Percentiles rank a stretch among this genome's conserved stretches.
These are phyloP conservation scores for Pelosia muscerda DNA, from an alignment of 2,888 invertebrate genomes.

Conservation along the genomic window DNA sequence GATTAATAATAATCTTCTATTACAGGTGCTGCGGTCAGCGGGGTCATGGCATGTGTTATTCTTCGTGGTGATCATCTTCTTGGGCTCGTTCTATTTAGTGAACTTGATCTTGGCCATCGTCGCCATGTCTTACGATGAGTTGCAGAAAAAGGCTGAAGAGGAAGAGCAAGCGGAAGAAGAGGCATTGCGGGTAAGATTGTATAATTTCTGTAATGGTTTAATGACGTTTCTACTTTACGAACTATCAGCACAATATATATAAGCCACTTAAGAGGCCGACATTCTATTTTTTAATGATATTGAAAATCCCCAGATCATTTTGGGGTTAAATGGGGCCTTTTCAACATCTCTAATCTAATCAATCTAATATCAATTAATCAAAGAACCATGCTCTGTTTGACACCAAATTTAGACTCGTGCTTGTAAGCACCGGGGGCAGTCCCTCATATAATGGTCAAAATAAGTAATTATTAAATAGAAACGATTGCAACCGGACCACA, in stretches of 20 bases:
- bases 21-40: slow-evolving; percentile 95
- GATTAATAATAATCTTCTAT: not conserved
- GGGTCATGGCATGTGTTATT: slow-evolving; percentile 99
- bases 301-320: too few relatives aligned
- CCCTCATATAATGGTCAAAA: too few relatives aligned
- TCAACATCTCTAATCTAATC: too few relatives aligned
- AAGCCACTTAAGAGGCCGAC: too few relatives aligned
- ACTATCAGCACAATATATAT: too few relatives aligned
- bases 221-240: not conserved
- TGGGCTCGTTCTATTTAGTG: slow-evolving; percentile 99
- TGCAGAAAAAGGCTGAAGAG: slow-evolving; percentile 98
- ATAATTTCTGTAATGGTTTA: not conserved
- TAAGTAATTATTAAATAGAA: not conserved
- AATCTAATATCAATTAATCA: too few relatives aligned
- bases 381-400: too few relatives aligned
- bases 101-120: slow-evolving; percentile 99
- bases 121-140: slow-evolving; percentile 99
- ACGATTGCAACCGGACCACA: not conserved
- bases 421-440: too few relatives aligned
- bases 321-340: too few relatives aligned
- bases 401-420: too few relatives aligned
- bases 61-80: slow-evolving; percentile 99
- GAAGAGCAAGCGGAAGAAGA: slow-evolving; percentile 98
- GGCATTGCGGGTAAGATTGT: slow-evolving; percentile 91
- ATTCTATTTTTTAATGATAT: too few relatives aligned